Conservation (phyloP, 2,113 vertebrate species). For the Chlorodrepanis virens region DNA sequence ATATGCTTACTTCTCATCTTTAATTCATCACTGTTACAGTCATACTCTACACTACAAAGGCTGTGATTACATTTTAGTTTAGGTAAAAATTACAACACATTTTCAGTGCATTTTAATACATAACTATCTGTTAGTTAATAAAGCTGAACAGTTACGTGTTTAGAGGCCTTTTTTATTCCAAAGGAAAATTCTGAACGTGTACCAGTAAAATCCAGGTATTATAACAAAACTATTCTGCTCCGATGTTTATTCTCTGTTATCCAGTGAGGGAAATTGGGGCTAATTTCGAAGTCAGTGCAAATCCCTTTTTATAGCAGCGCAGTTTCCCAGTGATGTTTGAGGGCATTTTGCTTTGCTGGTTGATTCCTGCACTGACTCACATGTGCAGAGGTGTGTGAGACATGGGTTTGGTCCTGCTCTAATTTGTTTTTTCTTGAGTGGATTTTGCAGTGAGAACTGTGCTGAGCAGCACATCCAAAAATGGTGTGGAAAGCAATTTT, state of each 20-base stretch:
- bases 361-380: not conserved
- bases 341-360: not conserved
- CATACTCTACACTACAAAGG: not conserved
- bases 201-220: not conserved
- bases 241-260: not conserved
- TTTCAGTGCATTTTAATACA: not conserved
- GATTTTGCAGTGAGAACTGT: not conserved
- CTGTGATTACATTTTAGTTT: not conserved
- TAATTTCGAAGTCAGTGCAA: not conserved
- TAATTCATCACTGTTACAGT: not conserved
- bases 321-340: not conserved
- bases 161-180: not conserved
- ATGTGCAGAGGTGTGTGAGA: not conserved
- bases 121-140: slow-evolving; percentile 23
- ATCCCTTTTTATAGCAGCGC: not conserved
- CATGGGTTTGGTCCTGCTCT: rapidly evolving
- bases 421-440: not conserved
- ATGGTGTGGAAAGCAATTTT: not conserved
- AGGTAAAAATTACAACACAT: not conserved
- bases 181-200: not conserved
- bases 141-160: not conserved
- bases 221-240: not conserved
- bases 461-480: not conserved
- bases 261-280: not conserved
- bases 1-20: not conserved